These are phyloP conservation scores for Nomada fabriciana DNA, from an alignment of 2,888 invertebrate species.

Conservation along the genomic window DNA sequence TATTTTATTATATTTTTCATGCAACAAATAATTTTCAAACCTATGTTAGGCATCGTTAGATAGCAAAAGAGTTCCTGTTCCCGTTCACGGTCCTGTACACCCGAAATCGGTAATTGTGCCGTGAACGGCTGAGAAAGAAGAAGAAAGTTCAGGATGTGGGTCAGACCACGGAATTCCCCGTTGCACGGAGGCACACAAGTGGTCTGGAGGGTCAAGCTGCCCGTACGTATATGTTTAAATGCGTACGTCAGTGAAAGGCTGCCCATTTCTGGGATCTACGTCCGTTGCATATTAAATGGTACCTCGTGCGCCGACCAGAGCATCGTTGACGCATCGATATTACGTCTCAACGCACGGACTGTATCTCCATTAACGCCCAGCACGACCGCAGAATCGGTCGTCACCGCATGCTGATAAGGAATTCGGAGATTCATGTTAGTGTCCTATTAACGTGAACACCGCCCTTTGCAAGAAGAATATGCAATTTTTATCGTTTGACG, in stretches of 20 bases:
- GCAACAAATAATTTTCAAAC: too few relatives aligned
- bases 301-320: not conserved
- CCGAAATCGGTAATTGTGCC: slow-evolving; percentile 4
- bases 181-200: slow-evolving; percentile 4
- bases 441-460: too few relatives aligned
- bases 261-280: slow-evolving; percentile 28
- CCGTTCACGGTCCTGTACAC: too few relatives aligned
- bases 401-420: not conserved
- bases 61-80: too few relatives aligned
- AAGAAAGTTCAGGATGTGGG: slow-evolving; percentile 33
- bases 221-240: not conserved
- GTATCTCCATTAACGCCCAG: not conserved
- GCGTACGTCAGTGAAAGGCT: slow-evolving; percentile 63
- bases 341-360: slow-evolving; percentile 2
- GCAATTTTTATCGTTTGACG: not conserved
- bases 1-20: too few relatives aligned
- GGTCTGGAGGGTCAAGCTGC: slow-evolving; percentile 8
- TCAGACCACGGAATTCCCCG: slow-evolving; percentile 52
- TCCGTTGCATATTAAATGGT: slow-evolving; percentile 40
- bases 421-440: too few relatives aligned
- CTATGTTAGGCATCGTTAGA: too few relatives aligned
- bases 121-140: not conserved
- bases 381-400: not conserved
- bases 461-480: not conserved
- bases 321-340: slow-evolving; percentile 17